phyloP scores from a whole-genome alignment of 37 sponge, comb jelly and placozoan species.

The Chondrilla cf. caribensis region DNA sequence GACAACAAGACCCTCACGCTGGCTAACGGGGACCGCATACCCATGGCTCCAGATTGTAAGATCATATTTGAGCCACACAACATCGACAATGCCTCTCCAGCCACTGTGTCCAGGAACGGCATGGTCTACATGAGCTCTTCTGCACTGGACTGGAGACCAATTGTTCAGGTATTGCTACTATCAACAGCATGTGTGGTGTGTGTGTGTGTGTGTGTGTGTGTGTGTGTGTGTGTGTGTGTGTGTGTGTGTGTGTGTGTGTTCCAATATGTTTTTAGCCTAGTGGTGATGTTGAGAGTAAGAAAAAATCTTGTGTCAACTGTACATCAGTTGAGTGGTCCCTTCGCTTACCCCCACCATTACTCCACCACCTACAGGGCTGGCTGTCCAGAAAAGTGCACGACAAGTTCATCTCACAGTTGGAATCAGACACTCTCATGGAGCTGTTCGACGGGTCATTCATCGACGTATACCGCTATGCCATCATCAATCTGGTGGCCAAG shows the following conservation, averaged over 20 bases:
- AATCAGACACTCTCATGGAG: slow-evolving; percentile 57
- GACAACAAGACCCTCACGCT: slow-evolving; percentile 99
- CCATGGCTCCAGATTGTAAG: slow-evolving; percentile 95
- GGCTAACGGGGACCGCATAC: slow-evolving; percentile 98
- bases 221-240: too few species aligned
- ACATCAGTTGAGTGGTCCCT: too few species aligned
- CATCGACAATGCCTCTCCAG: slow-evolving; percentile 99
- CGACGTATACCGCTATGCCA: slow-evolving; percentile 63
- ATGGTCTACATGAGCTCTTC: slow-evolving; percentile 99
- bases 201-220: too few species aligned
- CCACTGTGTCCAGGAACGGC: slow-evolving; percentile 98
- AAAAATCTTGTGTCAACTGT: too few species aligned
- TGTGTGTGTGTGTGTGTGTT: too few species aligned
- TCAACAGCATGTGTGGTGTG: too few species aligned
- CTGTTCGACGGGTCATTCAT: slow-evolving; percentile 79
- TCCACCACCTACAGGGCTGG: slow-evolving; percentile 49
- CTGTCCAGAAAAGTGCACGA: slow-evolving; percentile 66
- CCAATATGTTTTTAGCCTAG: too few species aligned
- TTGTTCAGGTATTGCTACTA: slow-evolving; percentile 42
- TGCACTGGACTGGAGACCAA: slow-evolving; percentile 91
- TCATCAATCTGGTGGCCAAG: slow-evolving; percentile 69
- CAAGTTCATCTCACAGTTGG: slow-evolving; percentile 70
- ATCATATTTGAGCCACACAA: slow-evolving; percentile 98
- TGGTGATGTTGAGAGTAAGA: too few species aligned
- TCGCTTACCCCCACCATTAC: background rate